Percentiles rank a stretch among this genome's conserved stretches.
Evolutionary conservation across 2,113 vertebrate species (phyloP).

Genomic region (Ammospiza caudacuta): DNA sequence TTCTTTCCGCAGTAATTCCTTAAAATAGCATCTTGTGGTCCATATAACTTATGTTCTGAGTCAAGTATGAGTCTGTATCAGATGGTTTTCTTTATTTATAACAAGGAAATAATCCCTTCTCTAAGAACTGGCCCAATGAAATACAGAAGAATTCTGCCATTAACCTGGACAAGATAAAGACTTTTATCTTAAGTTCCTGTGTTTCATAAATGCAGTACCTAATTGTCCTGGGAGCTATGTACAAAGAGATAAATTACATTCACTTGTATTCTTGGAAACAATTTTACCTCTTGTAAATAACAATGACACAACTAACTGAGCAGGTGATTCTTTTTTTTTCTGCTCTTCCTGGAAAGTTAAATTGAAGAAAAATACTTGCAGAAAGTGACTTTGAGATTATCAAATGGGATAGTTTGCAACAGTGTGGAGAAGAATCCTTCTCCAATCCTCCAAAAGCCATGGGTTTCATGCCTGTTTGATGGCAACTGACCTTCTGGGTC

Average conservation of each 20-base stretch:
- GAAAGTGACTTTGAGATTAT: neutral
- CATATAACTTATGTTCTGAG: conserved; percentile 4
- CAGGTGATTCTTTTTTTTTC: neutral
- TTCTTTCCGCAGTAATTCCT: conserved; percentile 11
- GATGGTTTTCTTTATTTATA: conserved; percentile 3
- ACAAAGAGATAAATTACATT: neutral
- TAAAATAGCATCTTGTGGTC: conserved; percentile 26
- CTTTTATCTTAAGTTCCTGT: neutral
- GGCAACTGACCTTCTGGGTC: neutral
- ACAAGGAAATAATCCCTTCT: conserved; percentile 59
- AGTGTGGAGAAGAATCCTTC: neutral
- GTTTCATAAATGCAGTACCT: neutral
- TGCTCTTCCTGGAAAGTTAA: neutral
- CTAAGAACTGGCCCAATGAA: neutral
- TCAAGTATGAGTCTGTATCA: conserved; percentile 17
- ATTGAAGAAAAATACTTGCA: neutral
- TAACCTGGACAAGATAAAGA: neutral
- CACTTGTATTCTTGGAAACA: neutral
- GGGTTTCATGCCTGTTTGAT: neutral
- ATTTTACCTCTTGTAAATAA: conserved; percentile 36
- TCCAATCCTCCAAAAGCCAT: neutral
- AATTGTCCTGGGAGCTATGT: neutral
- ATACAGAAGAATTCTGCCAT: neutral
- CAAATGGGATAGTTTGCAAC: neutral
- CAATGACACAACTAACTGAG: neutral